Base-by-base conservation (phyloP, 2,113 vertebrate species). In the Ascaphus truei region DNA sequence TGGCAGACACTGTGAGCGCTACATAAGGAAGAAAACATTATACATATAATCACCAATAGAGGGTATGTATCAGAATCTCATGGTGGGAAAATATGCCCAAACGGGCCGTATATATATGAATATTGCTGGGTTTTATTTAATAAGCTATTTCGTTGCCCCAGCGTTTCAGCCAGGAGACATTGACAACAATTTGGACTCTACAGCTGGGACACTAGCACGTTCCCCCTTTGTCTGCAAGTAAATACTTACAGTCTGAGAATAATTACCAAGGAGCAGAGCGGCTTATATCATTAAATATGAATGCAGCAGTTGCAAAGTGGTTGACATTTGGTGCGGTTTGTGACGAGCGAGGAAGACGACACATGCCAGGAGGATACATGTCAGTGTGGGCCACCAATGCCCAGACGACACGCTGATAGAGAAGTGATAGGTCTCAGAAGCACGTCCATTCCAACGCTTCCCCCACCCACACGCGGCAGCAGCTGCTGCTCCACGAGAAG, bases 161-260 rank as follows among this genome's bases (percentile, higher is more conserved):
- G n/a, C n/a, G n/a, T n/a, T n/a, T n/a, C n/a, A n/a, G n/a, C n/a
- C n/a, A n/a, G n/a, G n/a, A n/a, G n/a, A n/a, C n/a, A n/a, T n/a
- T n/a, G n/a, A n/a, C n/a, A n/a, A n/a, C n/a, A n/a, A n/a, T n/a
- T n/a, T n/a, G n/a, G n/a, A n/a, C n/a, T n/a, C n/a, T n/a, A n/a
- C 79, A 11, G 73, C 76, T 75, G 73, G 76, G 67, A 13, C 71
- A 48, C n/a, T 69, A 73, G 63, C 68, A 77, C 56, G 34, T 36
- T 13, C 34, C 8, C 10, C 39, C 18, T 16, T 4, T 13, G 10
- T n/a, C 12, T 31, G 36, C 6, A 55, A 55, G 34, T 55, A 55
- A 66, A 55, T 43, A n/a, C 52, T 55, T 39, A n/a, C 23, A 12
- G 16, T 16, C 25, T 31, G 45, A 27, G 47, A 25, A 64, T 53